Evolutionary conservation across 92 coral and sea anemone species (phyloP).

Genomic region (Hydrozoanthus gracilis): DNA sequence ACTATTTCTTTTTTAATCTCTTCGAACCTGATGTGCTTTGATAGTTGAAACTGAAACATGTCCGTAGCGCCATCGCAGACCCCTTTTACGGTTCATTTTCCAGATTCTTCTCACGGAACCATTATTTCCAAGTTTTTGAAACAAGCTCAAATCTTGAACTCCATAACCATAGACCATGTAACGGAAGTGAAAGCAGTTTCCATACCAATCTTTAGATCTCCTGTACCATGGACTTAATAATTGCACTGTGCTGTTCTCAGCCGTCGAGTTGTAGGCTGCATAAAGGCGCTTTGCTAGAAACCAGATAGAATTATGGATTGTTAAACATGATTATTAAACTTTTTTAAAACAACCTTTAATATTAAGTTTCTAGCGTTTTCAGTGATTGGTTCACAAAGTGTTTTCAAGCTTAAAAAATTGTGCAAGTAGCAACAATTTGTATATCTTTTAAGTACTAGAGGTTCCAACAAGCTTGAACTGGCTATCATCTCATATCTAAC

Average conservation of each 20-base stretch:
- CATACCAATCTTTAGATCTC: slow-evolving; percentile 61
- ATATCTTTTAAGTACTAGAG: too few relatives aligned
- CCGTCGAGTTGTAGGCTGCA: slow-evolving; percentile 21
- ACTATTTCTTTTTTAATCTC: too few relatives aligned
- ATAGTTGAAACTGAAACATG: slow-evolving; percentile 60
- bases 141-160: slow-evolving; percentile 46
- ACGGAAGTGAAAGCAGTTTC: slow-evolving; percentile 63
- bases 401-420: too few relatives aligned
- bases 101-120: slow-evolving; percentile 55
- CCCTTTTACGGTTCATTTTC: slow-evolving; percentile 39
- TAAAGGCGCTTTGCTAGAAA: slow-evolving; percentile 27
- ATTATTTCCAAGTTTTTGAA: slow-evolving; percentile 44
- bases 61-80: slow-evolving; percentile 62
- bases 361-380: too few relatives aligned
- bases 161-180: slow-evolving; percentile 68
- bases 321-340: neutral
- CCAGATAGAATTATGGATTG: neutral
- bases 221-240: slow-evolving; percentile 47
- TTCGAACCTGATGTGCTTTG: slow-evolving; percentile 55
- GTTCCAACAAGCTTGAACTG: too few relatives aligned
- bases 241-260: slow-evolving; percentile 12
- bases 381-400: too few relatives aligned
- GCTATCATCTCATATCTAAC: too few relatives aligned
- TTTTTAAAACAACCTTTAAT: neutral
- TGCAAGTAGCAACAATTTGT: too few relatives aligned